A percentile compares a stretch with the other conserved stretches of the same genome.
Evolutionary conservation across 1,140 invertebrate species (phyloP).

Genomic region (Leptinotarsa undecemlineata): DNA sequence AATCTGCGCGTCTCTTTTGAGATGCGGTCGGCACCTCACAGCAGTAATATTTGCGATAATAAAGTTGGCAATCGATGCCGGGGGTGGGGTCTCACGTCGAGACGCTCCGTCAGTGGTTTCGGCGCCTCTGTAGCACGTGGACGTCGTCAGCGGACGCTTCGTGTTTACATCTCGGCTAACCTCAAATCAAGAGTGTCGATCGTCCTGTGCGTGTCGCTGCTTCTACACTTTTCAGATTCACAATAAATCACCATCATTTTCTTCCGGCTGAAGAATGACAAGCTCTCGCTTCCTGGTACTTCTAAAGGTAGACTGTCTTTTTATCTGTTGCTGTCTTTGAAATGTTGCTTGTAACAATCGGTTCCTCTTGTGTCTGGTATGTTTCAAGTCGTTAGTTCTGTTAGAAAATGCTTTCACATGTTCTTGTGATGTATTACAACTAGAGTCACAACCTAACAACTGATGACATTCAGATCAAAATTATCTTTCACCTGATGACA

Average conservation of each 20-base stretch:
- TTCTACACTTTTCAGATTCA: conserved; percentile 7
- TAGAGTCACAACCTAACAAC: no score
- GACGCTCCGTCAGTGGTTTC: conserved; percentile 56
- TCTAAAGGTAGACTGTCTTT: conserved; percentile 33
- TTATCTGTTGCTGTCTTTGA: no score
- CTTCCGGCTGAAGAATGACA: conserved; percentile 29
- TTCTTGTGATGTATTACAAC: no score
- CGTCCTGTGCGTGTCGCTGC: conserved; percentile 10
- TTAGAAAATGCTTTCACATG: no score
- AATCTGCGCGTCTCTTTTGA: background rate
- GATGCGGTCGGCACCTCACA: background rate
- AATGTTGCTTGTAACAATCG: no score
- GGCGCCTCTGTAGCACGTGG: conserved; percentile 50
- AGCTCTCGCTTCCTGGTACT: conserved; percentile 29
- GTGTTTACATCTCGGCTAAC: conserved; percentile 33
- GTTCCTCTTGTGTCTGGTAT: no score
- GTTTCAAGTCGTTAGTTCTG: no score
- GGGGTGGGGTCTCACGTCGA: conserved; percentile 52
- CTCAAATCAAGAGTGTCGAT: background rate
- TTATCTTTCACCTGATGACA: no score
- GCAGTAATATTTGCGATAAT: conserved; percentile 50
- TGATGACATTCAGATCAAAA: no score
- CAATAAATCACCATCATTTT: conserved; percentile 32
- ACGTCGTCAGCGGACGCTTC: conserved; percentile 32
- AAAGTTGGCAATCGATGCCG: conserved; percentile 55